phyloP scores from a whole-genome alignment of 1,140 invertebrate genomes.

The Monochamus saltuarius region DNA sequence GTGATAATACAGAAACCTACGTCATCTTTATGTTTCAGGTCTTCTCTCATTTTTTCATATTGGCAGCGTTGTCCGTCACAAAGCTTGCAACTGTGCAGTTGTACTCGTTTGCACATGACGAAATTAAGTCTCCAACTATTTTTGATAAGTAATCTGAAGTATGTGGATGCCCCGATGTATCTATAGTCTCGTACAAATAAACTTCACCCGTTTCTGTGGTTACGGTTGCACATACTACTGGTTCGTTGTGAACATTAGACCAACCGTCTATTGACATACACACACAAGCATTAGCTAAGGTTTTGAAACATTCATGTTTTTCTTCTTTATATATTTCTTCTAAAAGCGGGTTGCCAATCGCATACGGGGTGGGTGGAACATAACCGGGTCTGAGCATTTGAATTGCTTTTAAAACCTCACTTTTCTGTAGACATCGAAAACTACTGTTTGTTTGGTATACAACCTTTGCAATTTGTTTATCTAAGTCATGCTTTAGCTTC shows the following conservation, averaged over 20 bases:
- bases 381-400: no score
- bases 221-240: neutral
- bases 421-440: no score
- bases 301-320: no score
- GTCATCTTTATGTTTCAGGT: neutral
- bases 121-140: neutral
- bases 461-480: no score
- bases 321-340: no score
- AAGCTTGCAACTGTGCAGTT: slow-evolving; percentile 3
- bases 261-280: slow-evolving; percentile 7
- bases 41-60: slow-evolving; percentile 12
- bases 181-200: slow-evolving; percentile 6
- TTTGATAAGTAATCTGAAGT: slow-evolving; percentile 6
- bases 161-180: slow-evolving; percentile 6
- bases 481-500: no score
- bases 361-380: no score
- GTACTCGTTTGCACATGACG: neutral
- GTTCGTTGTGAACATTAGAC: slow-evolving; percentile 2
- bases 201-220: neutral
- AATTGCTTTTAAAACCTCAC: no score
- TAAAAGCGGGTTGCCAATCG: no score
- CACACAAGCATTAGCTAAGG: neutral
- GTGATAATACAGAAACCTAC: slow-evolving; percentile 2
- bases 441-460: no score
- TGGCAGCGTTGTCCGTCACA: slow-evolving; percentile 6